Evolutionary conservation across 2,113 vertebrate genomes (phyloP), one percentile per base, ranked within the genome.

Genomic region (Hiodon alosoides): DNA sequence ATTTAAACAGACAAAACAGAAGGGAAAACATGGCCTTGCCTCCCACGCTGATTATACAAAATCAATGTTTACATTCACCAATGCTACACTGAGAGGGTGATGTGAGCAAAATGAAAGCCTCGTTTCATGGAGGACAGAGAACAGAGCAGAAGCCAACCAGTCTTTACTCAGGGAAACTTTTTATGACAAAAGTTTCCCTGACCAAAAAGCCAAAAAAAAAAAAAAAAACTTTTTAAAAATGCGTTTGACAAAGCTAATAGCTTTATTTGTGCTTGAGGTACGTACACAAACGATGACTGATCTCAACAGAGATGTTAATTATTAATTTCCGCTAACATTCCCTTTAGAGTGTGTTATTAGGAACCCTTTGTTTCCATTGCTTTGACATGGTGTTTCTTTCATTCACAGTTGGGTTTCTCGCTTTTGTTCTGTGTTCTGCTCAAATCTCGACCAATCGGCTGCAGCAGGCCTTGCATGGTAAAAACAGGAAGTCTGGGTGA

Each of bases 381-480:
- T 5, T 71, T 64, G 31, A 51, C 72, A 52, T 72, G 54, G 74
- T 11, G 17, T 16, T 13, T 31, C 59, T 73, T 60, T 71, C 47
- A 65, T 48, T 71, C 17, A 59, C 53, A 74, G 66, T 8, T 46
- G 57, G 62, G 61, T 50, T 7, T 50, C 58, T 67, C 69, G 71
- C 67, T 69, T 59, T 67, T 69, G 9, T 17, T 72, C 67, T 76
- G 80, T 69, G 72, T 57, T 69, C 52, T 77, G 76, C 61, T 73
- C n/a, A 53, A 79, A 77, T 79, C 73, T 14, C 67, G 69, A 51
- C 59, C 73, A 75, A 79, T 80, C 71, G 79, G 78, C 81, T 79
- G 80, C 81, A 83, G 68, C 72, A 51, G 73, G 79, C 84, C 82
- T 80, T 85, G 81, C 78, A 85, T 85, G 81, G 84, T 83, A 82